Base-by-base conservation (phyloP, 1,140 invertebrate species). In the Carcinoscorpius rotundicauda region DNA sequence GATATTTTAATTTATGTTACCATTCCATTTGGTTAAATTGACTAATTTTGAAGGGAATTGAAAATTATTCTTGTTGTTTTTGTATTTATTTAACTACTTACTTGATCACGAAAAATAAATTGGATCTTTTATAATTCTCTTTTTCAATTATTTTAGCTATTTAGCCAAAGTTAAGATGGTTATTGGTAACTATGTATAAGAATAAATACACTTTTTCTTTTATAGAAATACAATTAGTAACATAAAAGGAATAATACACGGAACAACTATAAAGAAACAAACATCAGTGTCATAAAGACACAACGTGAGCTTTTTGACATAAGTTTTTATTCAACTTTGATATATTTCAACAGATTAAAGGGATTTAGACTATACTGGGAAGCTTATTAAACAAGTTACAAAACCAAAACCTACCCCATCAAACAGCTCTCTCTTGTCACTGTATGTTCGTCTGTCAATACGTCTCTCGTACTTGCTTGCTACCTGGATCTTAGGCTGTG, bases 401-500 rank as follows among this genome's bases (percentile, higher is more conserved):
- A 56, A 6, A 48, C 10, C 51, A 4, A 52, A 29, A 73, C 76
- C 76, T 73, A 77, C 76, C 11, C 78, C 78, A 66, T 76, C 70
- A 69, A 76, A 81, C 8, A 81, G 66, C 49, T 70, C 69, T 68
- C 76, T 76, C 68, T 80, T 76, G 62, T 82, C 78, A 51, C 61
- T 71, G 70, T 78, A 82, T 49, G 76, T 75, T 67, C 81, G 68
- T 66, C 78, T 76, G 71, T 83, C 82, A 56, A 79, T 81, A 65
- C 81, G 79, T 59, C 82, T 73, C 70, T 83, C 82, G 73, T 81
- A 83, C 71, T 84, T 82, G 72, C 77, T 80, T 68, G 79, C 79
- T 65, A 81, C 75, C 62, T 76, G 75, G 52, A 83, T 78, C 73
- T 83, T 83, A 51, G 82, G 81, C 79, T 82, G 71, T 61, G 70